A percentile compares a stretch with the other conserved stretches of the same genome.
These are phyloP conservation scores for Rhagophthalmus giganteus DNA, from an alignment of 2,888 invertebrate genomes.

Conservation along the genomic window DNA sequence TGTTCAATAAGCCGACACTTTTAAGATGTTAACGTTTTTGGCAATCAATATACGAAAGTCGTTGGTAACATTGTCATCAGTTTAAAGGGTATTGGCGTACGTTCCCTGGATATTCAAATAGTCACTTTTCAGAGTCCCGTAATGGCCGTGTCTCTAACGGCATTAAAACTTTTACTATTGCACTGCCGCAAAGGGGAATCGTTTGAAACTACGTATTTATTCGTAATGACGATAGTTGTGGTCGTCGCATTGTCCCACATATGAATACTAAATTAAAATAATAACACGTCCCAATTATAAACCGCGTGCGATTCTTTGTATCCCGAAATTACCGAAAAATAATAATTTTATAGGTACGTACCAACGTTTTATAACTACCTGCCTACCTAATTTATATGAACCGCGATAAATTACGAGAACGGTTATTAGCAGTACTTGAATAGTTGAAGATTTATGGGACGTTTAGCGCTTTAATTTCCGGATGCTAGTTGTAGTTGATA, in stretches of 20 bases:
- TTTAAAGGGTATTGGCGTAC: slow-evolving; percentile 11
- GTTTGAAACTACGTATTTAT: not conserved
- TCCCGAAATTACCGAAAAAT: no score
- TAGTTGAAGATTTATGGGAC: no score
- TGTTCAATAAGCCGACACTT: slow-evolving; percentile 13
- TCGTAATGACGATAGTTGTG: not conserved
- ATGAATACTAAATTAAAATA: no score
- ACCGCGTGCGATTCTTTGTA: no score
- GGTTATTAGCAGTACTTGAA: no score
- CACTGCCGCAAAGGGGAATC: not conserved
- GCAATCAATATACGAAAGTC: slow-evolving; percentile 12
- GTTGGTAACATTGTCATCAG: slow-evolving; percentile 8
- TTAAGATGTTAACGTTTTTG: slow-evolving; percentile 10
- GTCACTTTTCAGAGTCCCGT: slow-evolving; percentile 11
- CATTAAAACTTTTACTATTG: slow-evolving; percentile 13
- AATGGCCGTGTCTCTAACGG: slow-evolving; percentile 12
- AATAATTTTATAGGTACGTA: no score
- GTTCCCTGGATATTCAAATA: slow-evolving; percentile 14
- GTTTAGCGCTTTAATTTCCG: no score
- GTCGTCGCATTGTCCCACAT: not conserved
- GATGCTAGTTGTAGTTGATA: no score
- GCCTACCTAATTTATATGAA: no score
- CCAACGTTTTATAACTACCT: no score
- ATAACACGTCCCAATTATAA: no score
- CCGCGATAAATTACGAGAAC: no score